Base-by-base conservation (phyloP, 2,797 vertebrate species). In the Apodemus agrarius region DNA sequence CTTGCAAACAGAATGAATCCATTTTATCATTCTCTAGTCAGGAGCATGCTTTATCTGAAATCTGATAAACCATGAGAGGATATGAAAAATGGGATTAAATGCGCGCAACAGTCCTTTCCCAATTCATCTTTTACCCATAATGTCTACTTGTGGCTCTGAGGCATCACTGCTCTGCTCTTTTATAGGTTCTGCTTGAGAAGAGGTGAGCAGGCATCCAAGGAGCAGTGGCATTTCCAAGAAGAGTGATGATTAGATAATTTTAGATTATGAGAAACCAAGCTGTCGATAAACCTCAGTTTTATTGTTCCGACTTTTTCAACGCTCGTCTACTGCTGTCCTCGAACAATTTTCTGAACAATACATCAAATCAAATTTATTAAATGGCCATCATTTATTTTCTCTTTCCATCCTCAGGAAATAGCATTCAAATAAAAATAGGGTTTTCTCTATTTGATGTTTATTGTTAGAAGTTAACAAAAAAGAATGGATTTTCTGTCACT, bases 331-430 rank as follows among this genome's bases (percentile, higher is more conserved):
- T 88, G 92, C 83, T 17, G 95, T 80, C 40, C 63, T 76, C 40
- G 1, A 84, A 94, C 12, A 84, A 13, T 67, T 81, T 95, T 90
- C 54, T 84, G 21, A 90, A 37, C 13, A 90, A 84, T 80, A 59
- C 88, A 94, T 80, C 63, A 94, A 79, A 92, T 94, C 72, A 91
- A 74, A 59, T 96, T 92, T 93, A 92, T 75, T 11, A 96, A 79
- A 61, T 97, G 16, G 49, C 31, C 31, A 26, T 84, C 37, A 89
- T 95, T 95, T 84, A 91, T 57, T 94, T 96, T 95, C 54, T 46
- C 26, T 43, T 75, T 52, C 80, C 52, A 54, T 91, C 61, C 82
- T 57, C 49, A 93, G 57, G 52, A 94, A 75, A 74, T 69, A 81
- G 2, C 83, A 94, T 57, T 17, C 49, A 96, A 95, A 85, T 63